Evolutionary conservation across 37 sponge, comb jelly and placozoan species (phyloP), one percentile per base, ranked within the genome.

Genomic region (Aphrocallistes beatrix): DNA sequence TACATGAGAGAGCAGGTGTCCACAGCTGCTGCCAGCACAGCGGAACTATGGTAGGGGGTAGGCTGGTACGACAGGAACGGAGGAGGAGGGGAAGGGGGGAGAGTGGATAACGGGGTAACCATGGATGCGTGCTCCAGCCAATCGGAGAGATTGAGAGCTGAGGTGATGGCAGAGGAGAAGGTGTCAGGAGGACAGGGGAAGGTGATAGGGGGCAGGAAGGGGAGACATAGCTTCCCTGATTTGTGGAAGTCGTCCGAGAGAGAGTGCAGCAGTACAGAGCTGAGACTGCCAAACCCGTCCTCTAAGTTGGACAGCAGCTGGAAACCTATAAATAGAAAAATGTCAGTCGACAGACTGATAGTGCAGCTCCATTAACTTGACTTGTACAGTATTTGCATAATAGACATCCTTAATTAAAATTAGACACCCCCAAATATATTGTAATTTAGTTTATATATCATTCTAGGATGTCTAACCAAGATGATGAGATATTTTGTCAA

Each of bases 191-290:
- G n/a, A 13, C n/a, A 6, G 75, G 34, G 8, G 34, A 13, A 30
- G 3, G 17, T 6, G 75, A 60, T 19, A 28, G 75, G 34, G 75
- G 75, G 75, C 25, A 60, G 75, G 21, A 60, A 60, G 75, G 75
- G 75, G 3, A 60, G 8, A 13, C 75, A 60, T 8, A 8, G n/a
- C 75, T 13, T 60, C 21, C 17, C 75, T 60, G 75, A 60, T 13
- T 60, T 60, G 75, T 60, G 75, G 75, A 32, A 60, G 6, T 60
- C 75, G 75, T 60, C 75, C 10, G 75, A 60, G 34, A 60, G 75
- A 13, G 75, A 60, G 75, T 28, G 25, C 21, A 60, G 34, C 75
- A 60, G 75, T 30, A 25, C 28, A 60, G 75, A 60, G 17, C 32
- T 13, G 25, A 60, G 75, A 60, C 75, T 60, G 3, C 75, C 75